These are phyloP conservation scores for Bucco capensis DNA, from an alignment of 2,113 vertebrate genomes.

Conservation along the genomic window DNA sequence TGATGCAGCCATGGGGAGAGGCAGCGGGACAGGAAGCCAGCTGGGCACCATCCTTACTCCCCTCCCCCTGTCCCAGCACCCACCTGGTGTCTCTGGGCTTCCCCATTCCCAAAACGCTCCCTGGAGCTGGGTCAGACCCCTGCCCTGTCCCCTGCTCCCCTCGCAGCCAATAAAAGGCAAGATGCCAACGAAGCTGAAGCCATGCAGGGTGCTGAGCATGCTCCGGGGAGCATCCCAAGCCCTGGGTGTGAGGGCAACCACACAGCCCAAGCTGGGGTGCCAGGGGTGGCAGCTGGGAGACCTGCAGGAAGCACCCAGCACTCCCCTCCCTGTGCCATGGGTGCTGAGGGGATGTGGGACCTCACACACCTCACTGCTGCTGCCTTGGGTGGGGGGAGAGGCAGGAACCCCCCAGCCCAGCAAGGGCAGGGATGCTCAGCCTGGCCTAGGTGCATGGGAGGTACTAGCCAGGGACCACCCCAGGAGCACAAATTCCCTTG, in stretches of 20 bases:
- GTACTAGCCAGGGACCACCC: neutral
- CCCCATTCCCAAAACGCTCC: neutral
- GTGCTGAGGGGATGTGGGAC: neutral
- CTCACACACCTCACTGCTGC: fast-evolving
- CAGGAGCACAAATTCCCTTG: neutral
- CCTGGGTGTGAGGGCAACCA: fast-evolving
- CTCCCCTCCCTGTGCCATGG: fast-evolving
- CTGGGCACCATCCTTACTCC: neutral
- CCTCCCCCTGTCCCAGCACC: neutral
- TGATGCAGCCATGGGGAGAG: neutral
- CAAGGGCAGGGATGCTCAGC: neutral
- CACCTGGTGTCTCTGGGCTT: neutral
- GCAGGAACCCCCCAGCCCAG: neutral
- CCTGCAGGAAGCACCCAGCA: fast-evolving
- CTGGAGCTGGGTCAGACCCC: neutral
- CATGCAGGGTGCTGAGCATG: neutral
- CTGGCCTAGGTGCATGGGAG: neutral
- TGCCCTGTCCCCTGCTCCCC: neutral
- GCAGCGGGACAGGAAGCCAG: neutral
- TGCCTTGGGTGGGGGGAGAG: neutral
- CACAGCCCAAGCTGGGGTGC: fast-evolving
- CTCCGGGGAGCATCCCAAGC: neutral
- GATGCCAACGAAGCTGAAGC: slow-evolving; percentile 7
- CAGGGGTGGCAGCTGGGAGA: neutral
- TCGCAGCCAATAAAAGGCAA: slow-evolving; percentile 44